phyloP scores from a whole-genome alignment of 2,113 vertebrate genomes.

The Petrocephalus microphthalmus region DNA sequence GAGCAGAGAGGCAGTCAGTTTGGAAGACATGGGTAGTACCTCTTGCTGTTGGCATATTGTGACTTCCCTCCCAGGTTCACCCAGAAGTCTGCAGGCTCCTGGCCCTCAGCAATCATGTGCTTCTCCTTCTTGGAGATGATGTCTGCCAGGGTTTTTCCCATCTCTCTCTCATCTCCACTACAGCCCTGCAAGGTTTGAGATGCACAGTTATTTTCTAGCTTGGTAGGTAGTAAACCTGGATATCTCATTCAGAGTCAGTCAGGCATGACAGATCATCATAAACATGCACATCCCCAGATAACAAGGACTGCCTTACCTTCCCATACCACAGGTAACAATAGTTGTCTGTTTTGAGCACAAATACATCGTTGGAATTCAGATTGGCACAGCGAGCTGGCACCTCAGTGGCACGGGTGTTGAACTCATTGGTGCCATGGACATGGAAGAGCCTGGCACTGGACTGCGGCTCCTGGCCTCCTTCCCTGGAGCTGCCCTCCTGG shows the following conservation, averaged over 20 bases:
- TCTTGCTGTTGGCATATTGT: slow-evolving; percentile 72
- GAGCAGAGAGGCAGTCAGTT: background rate
- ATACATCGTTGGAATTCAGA: slow-evolving; percentile 83
- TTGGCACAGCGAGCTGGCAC: slow-evolving; percentile 54
- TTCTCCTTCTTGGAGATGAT: slow-evolving; percentile 73
- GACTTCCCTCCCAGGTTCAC: slow-evolving; percentile 72
- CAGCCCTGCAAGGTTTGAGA: slow-evolving; percentile 64
- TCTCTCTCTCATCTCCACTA: slow-evolving; percentile 76
- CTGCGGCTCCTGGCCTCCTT: slow-evolving; percentile 30
- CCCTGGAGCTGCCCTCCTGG: slow-evolving; percentile 68
- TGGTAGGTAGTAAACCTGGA: background rate
- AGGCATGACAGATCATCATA: background rate
- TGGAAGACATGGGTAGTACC: slow-evolving; percentile 45
- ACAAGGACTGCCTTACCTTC: slow-evolving; percentile 57
- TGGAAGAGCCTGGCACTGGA: slow-evolving; percentile 69
- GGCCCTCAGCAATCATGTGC: slow-evolving; percentile 73
- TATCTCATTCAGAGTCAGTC: background rate
- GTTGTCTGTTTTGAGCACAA: slow-evolving; percentile 68
- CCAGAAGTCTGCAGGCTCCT: slow-evolving; percentile 80
- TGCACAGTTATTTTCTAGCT: background rate
- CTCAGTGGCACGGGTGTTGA: slow-evolving; percentile 76
- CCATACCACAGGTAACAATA: slow-evolving; percentile 81
- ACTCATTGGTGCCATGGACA: slow-evolving; percentile 62
- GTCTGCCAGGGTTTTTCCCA: slow-evolving; percentile 71
- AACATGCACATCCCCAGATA: background rate